Evolutionary conservation across 30 jellyfish, hydroid and myxozoan species (phyloP).

Genomic region (Aurelia coerulea): DNA sequence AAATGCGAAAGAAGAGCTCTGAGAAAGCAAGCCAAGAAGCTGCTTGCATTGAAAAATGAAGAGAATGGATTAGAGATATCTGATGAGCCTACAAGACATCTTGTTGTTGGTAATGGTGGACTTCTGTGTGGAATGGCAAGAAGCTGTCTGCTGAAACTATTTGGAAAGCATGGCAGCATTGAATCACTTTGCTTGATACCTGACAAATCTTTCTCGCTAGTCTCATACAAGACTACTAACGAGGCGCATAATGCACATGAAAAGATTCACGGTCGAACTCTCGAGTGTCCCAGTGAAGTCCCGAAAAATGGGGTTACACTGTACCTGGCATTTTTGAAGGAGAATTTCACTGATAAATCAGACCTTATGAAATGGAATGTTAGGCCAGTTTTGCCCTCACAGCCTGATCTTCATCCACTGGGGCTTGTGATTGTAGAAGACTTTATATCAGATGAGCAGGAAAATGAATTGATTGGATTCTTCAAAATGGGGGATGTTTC

Average conservation of each 20-base stretch:
- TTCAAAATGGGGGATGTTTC: slow-evolving; percentile 41
- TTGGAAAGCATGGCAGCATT: slow-evolving; percentile 71
- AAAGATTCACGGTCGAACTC: slow-evolving; percentile 58
- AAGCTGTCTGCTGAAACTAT: slow-evolving; percentile 40
- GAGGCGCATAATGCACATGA: slow-evolving; percentile 59
- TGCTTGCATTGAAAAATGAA: slow-evolving; percentile 52
- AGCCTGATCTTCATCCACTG: slow-evolving; percentile 47
- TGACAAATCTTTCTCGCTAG: slow-evolving; percentile 71
- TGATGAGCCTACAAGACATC: slow-evolving; percentile 78
- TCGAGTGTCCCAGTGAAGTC: slow-evolving; percentile 21
- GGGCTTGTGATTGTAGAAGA: slow-evolving; percentile 73
- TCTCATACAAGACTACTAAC: slow-evolving; percentile 42
- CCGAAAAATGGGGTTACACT: slow-evolving; percentile 23
- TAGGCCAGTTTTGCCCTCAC: slow-evolving; percentile 43
- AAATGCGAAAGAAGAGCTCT: slow-evolving; percentile 74
- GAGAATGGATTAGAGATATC: slow-evolving; percentile 51
- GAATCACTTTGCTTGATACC: slow-evolving; percentile 77
- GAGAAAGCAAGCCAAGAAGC: slow-evolving; percentile 77
- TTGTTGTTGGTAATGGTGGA: slow-evolving; percentile 94
- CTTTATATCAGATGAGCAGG: slow-evolving; percentile 67
- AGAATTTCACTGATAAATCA: not conserved
- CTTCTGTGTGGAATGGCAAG: slow-evolving; percentile 84
- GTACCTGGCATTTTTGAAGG: slow-evolving; percentile 62
- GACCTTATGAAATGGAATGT: slow-evolving; percentile 18
- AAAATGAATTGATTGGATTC: slow-evolving; percentile 50